phyloP scores from a whole-genome alignment of 2,797 vertebrate genomes.

The Rallus crepitans region DNA sequence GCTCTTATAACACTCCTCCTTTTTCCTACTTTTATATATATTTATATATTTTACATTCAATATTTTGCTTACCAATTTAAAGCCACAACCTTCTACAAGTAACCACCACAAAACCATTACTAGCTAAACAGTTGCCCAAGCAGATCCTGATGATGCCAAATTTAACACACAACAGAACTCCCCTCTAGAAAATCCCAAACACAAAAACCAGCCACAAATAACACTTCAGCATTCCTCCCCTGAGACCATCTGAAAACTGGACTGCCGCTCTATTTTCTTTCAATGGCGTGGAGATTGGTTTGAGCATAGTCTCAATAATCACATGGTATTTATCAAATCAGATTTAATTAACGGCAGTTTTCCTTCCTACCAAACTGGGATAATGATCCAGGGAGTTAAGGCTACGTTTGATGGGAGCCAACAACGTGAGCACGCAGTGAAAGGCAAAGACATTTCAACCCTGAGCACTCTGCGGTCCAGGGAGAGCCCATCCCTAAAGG shows the following conservation, averaged over 20 bases:
- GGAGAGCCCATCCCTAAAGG: background rate
- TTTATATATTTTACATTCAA: fast-evolving
- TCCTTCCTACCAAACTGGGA: background rate
- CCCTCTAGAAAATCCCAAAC: background rate
- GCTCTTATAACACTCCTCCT: background rate
- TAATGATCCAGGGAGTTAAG: background rate
- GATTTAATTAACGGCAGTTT: background rate
- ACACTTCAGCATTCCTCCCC: background rate
- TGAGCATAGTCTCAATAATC: background rate
- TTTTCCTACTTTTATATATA: background rate
- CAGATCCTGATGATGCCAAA: background rate
- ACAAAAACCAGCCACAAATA: background rate
- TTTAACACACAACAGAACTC: background rate
- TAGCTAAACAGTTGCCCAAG: background rate
- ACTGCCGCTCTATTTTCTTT: background rate
- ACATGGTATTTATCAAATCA: background rate
- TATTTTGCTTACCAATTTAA: background rate
- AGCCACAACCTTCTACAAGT: background rate
- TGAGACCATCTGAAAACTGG: background rate
- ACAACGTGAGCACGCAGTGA: background rate
- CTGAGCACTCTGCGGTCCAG: fast-evolving
- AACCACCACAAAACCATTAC: background rate
- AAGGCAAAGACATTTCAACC: background rate
- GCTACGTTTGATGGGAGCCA: background rate
- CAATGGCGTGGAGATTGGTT: background rate